Evolutionary conservation across 92 coral and sea anemone species (phyloP).

Genomic region (Anthopleura xanthogrammica): DNA sequence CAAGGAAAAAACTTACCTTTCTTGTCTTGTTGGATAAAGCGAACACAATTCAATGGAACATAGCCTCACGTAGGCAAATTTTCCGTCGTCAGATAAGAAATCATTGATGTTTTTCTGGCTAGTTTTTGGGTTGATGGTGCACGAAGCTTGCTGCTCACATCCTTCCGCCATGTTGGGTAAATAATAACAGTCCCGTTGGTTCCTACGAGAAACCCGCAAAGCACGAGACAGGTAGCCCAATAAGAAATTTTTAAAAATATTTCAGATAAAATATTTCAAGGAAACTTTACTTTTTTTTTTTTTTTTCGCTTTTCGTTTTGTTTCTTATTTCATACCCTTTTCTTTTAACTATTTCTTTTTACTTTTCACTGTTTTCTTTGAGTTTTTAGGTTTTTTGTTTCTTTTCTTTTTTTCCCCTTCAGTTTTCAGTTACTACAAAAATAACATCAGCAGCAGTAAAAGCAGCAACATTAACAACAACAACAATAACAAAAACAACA

Average conservation of each 20-base stretch:
- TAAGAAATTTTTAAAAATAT: not conserved
- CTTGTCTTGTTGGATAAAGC: constrained; percentile 38
- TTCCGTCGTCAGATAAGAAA: constrained; percentile 32
- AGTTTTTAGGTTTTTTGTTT: too few species aligned
- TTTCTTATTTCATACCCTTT: too few species aligned
- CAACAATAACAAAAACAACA: too few species aligned
- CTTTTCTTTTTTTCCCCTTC: too few species aligned
- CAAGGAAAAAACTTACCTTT: constrained; percentile 30
- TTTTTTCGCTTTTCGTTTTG: too few species aligned
- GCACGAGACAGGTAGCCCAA: not conserved
- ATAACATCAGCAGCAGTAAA: too few species aligned
- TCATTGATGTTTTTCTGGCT: constrained; percentile 3
- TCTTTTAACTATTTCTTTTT: too few species aligned
- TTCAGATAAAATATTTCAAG: too few species aligned
- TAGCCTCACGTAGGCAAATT: constrained; percentile 38
- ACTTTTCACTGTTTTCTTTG: too few species aligned
- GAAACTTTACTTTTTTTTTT: too few species aligned
- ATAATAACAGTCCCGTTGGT: not conserved
- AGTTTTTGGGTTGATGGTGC: not conserved
- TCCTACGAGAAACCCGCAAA: not conserved
- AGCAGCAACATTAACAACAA: too few species aligned
- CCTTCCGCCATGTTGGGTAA: constrained; percentile 29
- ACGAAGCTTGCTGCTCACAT: not conserved
- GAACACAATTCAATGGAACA: constrained; percentile 25
- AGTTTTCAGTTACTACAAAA: too few species aligned